Percentiles rank a stretch among this genome's conserved stretches.
phyloP scores from a whole-genome alignment of 2,113 vertebrate species.

The Mus musculus region DNA sequence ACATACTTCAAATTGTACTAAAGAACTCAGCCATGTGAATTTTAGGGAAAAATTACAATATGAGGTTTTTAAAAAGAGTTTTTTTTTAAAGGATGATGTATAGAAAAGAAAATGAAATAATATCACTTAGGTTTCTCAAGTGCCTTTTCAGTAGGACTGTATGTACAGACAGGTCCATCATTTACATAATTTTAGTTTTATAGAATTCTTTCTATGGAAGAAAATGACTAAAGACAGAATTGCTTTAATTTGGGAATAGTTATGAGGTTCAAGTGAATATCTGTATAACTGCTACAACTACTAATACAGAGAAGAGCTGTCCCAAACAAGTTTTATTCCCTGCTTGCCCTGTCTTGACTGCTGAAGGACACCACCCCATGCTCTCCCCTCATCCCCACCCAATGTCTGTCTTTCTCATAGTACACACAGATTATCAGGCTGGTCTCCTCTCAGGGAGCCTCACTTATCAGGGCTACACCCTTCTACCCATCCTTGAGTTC shows the following conservation, averaged over 20 bases:
- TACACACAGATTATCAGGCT: background rate
- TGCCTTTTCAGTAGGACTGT: background rate
- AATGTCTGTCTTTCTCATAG: background rate
- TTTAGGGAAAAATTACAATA: background rate
- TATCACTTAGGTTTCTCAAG: background rate
- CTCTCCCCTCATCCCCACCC: background rate
- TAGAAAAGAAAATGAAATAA: background rate
- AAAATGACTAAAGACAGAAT: background rate
- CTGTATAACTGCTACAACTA: background rate
- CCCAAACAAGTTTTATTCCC: background rate
- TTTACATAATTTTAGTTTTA: background rate
- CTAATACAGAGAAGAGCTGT: background rate
- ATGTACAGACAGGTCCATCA: background rate
- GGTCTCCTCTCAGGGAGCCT: background rate
- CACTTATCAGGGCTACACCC: background rate
- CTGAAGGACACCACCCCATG: background rate
- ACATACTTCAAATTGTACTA: background rate
- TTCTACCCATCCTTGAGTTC: background rate
- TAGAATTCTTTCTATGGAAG: background rate
- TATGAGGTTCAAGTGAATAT: background rate
- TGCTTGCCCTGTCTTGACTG: background rate
- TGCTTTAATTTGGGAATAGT: constrained; percentile 33
- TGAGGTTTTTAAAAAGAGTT: background rate
- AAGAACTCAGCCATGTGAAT: background rate
- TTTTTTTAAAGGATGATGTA: background rate